Percentiles rank a stretch among this genome's conserved stretches.
These are phyloP conservation scores for Drosophila affinis DNA, from an alignment of 2,888 invertebrate genomes.

Conservation along the genomic window DNA sequence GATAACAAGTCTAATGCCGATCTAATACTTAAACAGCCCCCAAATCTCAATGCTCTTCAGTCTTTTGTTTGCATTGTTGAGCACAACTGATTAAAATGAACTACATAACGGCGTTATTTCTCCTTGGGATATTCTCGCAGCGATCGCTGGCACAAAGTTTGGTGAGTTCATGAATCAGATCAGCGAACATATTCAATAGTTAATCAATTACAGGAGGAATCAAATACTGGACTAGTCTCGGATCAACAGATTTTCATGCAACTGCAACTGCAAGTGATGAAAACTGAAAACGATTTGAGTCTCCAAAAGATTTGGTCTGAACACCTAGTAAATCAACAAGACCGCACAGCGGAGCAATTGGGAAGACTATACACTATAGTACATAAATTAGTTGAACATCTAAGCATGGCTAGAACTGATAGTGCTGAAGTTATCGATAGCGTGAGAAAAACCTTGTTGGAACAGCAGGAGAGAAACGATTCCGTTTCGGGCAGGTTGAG, in stretches of 20 bases:
- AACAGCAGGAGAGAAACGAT: neutral
- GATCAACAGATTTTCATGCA: neutral
- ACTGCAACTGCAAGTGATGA: neutral
- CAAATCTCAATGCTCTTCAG: too few species aligned
- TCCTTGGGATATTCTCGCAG: neutral
- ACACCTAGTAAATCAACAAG: neutral
- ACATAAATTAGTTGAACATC: neutral
- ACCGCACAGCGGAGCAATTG: neutral
- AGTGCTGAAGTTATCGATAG: too few species aligned
- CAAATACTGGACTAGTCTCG: neutral
- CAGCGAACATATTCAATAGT: neutral
- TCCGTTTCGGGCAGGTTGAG: neutral
- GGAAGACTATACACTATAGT: neutral
- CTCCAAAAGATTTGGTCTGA: neutral
- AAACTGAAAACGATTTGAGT: neutral
- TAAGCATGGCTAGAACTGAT: too few species aligned
- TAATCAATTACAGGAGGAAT: neutral
- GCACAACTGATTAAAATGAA: too few species aligned
- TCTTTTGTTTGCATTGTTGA: too few species aligned
- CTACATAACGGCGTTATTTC: neutral
- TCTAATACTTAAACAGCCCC: too few species aligned
- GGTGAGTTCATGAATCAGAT: neutral
- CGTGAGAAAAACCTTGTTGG: too few species aligned
- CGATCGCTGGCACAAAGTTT: neutral
- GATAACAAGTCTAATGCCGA: too few species aligned